Evolutionary conservation across 1,140 invertebrate species (phyloP).

Genomic region (Drosophila pandora): DNA sequence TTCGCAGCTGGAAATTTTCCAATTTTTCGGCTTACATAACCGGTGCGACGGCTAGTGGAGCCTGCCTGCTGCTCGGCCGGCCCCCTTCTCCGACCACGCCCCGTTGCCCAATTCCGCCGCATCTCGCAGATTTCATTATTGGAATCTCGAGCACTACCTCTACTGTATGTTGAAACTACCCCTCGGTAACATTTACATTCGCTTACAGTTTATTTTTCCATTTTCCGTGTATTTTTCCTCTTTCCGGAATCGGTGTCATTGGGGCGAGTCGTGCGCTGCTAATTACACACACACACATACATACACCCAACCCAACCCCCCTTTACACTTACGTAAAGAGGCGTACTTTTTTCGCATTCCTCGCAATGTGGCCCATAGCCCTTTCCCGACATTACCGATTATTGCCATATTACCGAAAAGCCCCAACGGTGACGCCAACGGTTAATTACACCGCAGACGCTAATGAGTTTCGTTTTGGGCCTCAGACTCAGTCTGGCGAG

Average conservation of each 20-base stretch:
- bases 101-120: conserved; percentile 34
- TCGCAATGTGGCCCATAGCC: background rate
- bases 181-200: conserved; percentile 42
- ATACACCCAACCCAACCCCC: too few relatives aligned
- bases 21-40: conserved; percentile 76
- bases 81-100: conserved; percentile 32
- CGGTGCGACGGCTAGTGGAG: conserved; percentile 48
- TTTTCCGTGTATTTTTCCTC: conserved; percentile 29
- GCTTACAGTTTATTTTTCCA: conserved; percentile 31
- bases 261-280: conserved; percentile 54
- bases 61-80: background rate
- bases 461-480: conserved; percentile 29
- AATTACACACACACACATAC: conserved; percentile 53
- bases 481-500: conserved; percentile 2
- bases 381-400: background rate
- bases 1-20: conserved; percentile 62
- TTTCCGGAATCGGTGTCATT: conserved; percentile 75
- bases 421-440: conserved; percentile 14
- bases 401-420: conserved; percentile 7
- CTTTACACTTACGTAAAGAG: conserved; percentile 20
- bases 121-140: conserved; percentile 48
- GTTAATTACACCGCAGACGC: conserved; percentile 51
- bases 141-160: conserved; percentile 36
- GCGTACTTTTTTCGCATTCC: conserved; percentile 11
- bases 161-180: conserved; percentile 28